These are phyloP conservation scores for Solea senegalensis DNA, from an alignment of 2,113 vertebrate species.

Conservation along the genomic window DNA sequence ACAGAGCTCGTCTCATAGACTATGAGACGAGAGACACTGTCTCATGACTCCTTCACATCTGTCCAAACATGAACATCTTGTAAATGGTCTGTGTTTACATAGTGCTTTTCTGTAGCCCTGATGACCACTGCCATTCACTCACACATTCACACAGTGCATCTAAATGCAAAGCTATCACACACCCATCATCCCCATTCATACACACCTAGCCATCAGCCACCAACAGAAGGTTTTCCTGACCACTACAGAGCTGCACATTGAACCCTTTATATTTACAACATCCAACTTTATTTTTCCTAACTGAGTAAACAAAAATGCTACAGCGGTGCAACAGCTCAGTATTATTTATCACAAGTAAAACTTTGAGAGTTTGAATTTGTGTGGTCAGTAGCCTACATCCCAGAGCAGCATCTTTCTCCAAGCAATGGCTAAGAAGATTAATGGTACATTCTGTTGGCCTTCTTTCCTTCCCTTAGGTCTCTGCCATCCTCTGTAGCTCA, in stretches of 20 bases:
- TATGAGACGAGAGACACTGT: background rate
- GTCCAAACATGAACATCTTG: too few relatives aligned
- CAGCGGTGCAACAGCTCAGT: background rate
- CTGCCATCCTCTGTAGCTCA: constrained; percentile 31
- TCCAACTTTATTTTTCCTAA: too few relatives aligned
- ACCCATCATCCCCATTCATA: too few relatives aligned
- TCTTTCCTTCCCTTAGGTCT: constrained; percentile 23
- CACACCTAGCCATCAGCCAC: too few relatives aligned
- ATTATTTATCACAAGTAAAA: constrained; percentile 7
- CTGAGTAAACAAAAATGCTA: background rate
- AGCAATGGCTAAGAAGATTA: constrained; percentile 38
- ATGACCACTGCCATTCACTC: too few relatives aligned
- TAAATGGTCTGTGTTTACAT: too few relatives aligned
- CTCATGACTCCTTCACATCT: background rate
- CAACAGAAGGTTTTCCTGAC: background rate
- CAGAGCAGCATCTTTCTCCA: constrained; percentile 22
- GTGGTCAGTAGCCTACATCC: constrained; percentile 14
- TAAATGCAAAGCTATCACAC: too few relatives aligned
- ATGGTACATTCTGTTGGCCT: constrained; percentile 32
- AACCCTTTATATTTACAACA: too few relatives aligned
- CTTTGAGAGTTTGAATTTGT: constrained; percentile 7
- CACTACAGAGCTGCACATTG: background rate
- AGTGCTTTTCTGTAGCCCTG: too few relatives aligned
- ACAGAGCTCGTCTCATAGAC: background rate
- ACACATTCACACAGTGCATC: too few relatives aligned